These are phyloP conservation scores for Geotria australis DNA, from an alignment of 2,797 vertebrate genomes.

Conservation along the genomic window DNA sequence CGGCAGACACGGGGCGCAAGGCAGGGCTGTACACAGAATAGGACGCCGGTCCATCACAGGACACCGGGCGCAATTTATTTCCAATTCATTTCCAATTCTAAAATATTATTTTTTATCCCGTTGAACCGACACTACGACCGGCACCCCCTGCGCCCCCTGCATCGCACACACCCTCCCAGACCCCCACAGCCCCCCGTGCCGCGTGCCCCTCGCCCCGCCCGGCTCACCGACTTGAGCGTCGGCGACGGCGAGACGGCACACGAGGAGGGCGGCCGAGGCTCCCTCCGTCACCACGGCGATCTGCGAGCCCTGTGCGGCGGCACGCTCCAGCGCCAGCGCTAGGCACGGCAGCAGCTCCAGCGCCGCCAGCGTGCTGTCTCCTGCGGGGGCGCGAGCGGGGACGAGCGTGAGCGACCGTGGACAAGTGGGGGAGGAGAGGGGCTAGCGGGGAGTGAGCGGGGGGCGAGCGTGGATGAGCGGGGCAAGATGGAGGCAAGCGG, in stretches of 20 bases:
- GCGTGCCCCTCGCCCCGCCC: too few relatives aligned
- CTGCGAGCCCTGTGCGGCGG: conserved; percentile 54
- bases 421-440: background rate
- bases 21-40: too few relatives aligned
- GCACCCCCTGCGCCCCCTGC: too few relatives aligned
- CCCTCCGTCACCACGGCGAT: conserved; percentile 44
- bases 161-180: too few relatives aligned
- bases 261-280: conserved; percentile 43
- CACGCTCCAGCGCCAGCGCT: conserved; percentile 61
- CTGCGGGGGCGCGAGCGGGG: conserved; percentile 10
- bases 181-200: too few relatives aligned
- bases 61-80: too few relatives aligned
- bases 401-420: background rate
- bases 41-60: too few relatives aligned
- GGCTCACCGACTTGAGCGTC: conserved; percentile 40
- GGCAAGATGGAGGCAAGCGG: too few relatives aligned
- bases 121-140: too few relatives aligned
- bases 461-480: background rate
- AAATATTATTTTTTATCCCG: too few relatives aligned
- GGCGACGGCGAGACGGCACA: conserved; percentile 38
- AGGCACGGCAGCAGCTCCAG: conserved; percentile 38
- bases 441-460: background rate
- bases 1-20: too few relatives aligned
- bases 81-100: too few relatives aligned
- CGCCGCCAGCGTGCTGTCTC: conserved; percentile 46